phyloP scores from a whole-genome alignment of 2,797 vertebrate species.

The Poeciliopsis infans region DNA sequence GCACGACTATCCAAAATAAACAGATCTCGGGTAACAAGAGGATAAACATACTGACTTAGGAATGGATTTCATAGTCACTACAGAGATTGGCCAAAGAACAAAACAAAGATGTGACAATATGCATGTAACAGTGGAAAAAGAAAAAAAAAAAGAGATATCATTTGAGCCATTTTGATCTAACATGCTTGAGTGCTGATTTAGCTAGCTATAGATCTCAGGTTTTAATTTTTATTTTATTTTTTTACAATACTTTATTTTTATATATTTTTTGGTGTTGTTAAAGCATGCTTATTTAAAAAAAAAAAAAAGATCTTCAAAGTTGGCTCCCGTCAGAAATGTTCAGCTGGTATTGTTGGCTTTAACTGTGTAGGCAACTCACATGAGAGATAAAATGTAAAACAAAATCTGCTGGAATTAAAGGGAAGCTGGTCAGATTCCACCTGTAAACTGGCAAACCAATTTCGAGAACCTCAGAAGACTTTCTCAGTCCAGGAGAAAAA shows the following conservation, averaged over 20 bases:
- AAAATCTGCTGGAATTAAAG: slow-evolving; percentile 74
- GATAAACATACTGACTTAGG: slow-evolving; percentile 56
- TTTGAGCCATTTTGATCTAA: slow-evolving; percentile 46
- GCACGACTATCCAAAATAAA: slow-evolving; percentile 80
- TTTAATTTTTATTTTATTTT: background rate
- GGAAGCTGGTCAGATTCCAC: slow-evolving; percentile 55
- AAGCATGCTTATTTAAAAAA: slow-evolving; percentile 70
- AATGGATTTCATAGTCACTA: slow-evolving; percentile 69
- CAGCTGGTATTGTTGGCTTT: slow-evolving; percentile 38
- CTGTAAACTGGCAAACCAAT: slow-evolving; percentile 23
- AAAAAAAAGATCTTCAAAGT: slow-evolving; percentile 47
- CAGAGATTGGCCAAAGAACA: slow-evolving; percentile 60
- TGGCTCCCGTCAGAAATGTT: slow-evolving; percentile 55
- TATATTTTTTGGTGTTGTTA: slow-evolving; percentile 65
- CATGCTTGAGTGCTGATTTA: slow-evolving; percentile 46
- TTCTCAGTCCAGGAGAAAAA: slow-evolving; percentile 35
- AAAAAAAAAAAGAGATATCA: slow-evolving; percentile 15
- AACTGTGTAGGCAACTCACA: slow-evolving; percentile 32
- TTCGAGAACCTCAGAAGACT: slow-evolving; percentile 26
- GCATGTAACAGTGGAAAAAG: slow-evolving; percentile 33
- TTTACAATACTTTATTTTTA: slow-evolving; percentile 26
- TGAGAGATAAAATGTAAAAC: slow-evolving; percentile 46
- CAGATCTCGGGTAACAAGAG: slow-evolving; percentile 64
- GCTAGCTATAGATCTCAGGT: slow-evolving; percentile 16
- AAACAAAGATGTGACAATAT: slow-evolving; percentile 57